Conservation (phyloP, 2,113 vertebrate species). For the Orthonyx spaldingii region DNA sequence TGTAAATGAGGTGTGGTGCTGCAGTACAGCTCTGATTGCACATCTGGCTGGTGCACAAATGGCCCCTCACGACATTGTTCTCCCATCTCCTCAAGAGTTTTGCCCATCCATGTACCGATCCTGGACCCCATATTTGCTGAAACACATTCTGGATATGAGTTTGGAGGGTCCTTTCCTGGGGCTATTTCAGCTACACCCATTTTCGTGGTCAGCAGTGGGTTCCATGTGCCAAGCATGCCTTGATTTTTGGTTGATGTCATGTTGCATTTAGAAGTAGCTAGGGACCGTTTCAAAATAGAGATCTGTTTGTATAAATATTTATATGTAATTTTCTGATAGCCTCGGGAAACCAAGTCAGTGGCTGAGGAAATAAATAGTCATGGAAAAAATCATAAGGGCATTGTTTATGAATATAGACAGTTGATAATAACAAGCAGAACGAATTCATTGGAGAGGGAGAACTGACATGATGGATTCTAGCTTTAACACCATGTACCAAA, state of each 20-base stretch:
- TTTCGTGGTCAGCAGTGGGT: neutral
- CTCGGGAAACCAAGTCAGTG: slow-evolving; percentile 17
- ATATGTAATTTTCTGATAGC: neutral
- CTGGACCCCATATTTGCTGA: neutral
- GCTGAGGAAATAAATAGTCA: slow-evolving; percentile 40
- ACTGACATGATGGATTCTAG: slow-evolving; percentile 13
- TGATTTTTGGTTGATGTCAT: slow-evolving; percentile 23
- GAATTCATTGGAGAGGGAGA: neutral
- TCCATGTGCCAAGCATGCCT: slow-evolving; percentile 1
- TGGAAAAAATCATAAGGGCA: slow-evolving; percentile 49
- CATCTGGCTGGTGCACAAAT: fast-evolving
- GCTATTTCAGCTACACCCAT: neutral
- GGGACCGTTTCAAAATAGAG: slow-evolving; percentile 31
- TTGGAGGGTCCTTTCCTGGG: neutral
- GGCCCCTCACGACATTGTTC: neutral
- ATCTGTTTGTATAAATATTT: slow-evolving; percentile 43
- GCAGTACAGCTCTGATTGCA: neutral
- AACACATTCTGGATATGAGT: neutral
- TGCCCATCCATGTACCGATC: neutral
- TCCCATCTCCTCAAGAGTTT: neutral
- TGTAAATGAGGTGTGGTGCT: neutral
- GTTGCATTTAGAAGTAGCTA: slow-evolving; percentile 26
- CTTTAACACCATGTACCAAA: slow-evolving; percentile 37
- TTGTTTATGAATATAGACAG: slow-evolving; percentile 53
- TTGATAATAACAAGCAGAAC: slow-evolving; percentile 47